These are phyloP conservation scores for Tonatia bakeri DNA, from an alignment of 2,113 vertebrate genomes.

Conservation along the genomic window DNA sequence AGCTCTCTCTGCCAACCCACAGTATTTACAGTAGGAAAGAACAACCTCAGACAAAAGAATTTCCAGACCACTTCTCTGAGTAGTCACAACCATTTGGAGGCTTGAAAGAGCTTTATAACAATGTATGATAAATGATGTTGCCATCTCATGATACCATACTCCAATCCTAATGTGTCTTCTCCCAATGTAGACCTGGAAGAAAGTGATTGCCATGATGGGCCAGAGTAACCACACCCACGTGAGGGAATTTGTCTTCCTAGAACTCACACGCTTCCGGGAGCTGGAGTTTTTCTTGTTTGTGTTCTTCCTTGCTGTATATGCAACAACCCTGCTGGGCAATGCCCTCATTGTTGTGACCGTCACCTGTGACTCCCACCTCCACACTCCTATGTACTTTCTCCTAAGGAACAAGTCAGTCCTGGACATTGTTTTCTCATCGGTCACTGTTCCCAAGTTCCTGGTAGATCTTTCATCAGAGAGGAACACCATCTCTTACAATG, in stretches of 20 bases:
- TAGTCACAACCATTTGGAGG: not conserved
- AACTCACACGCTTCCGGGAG: constrained; percentile 38
- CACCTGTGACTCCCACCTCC: constrained; percentile 55
- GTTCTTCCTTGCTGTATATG: constrained; percentile 48
- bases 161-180: not conserved
- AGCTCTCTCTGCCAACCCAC: not conserved
- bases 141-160: not conserved
- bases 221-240: constrained; percentile 45
- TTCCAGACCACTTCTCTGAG: not conserved
- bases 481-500: constrained; percentile 65
- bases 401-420: constrained; percentile 67
- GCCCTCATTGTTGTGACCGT: constrained; percentile 49
- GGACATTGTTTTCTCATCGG: constrained; percentile 61
- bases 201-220: not conserved
- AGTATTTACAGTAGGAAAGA: not conserved
- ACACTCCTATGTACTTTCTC: constrained; percentile 73
- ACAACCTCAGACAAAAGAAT: not conserved
- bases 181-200: not conserved
- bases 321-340: constrained; percentile 56
- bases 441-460: constrained; percentile 64
- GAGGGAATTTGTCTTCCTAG: constrained; percentile 66
- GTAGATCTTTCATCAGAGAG: constrained; percentile 55
- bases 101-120: not conserved
- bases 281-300: constrained; percentile 59
- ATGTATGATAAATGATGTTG: not conserved